Evolutionary conservation across 2,113 vertebrate species (phyloP), one percentile per base, ranked within the genome.

Genomic region (Neofelis nebulosa): DNA sequence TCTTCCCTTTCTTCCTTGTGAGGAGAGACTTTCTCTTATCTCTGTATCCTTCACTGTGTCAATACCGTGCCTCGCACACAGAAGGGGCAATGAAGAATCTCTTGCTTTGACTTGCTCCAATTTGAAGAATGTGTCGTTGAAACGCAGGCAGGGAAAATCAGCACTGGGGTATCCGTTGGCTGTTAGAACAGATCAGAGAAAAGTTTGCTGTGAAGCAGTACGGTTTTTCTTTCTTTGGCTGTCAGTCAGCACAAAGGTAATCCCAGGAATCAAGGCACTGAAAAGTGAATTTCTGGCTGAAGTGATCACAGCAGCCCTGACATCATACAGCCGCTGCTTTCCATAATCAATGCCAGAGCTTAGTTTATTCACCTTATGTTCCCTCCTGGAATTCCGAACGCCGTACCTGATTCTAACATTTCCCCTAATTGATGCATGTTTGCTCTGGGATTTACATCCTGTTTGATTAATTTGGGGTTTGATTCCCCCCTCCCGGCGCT

Each of bases 401-500:
- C 92, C 16, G 98, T 98, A 98, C 98, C 98, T 98, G 98, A 98
- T 52, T 84, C 95, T 97, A 98, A 97, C 98, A 91, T 98, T 98
- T 98, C 98, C 97, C 82, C 93, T 98, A 98, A 98, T 91, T 98
- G 98, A 98, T 98, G 98, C 96, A 97, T 89, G 94, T 97, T 98
- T 98, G 97, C 97, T 98, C 95, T 98, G 98, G 98, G 98, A 98
- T 98, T 98, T 98, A 95, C 83, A 96, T 89, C 97, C 98, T 98
- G 95, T 98, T 99, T 97, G 94, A 95, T 93, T 98, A 98, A 98
- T 98, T 98, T 99, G 71, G 93, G 98, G 98, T 98, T 98, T 98
- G 97, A 97, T 97, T 98, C 96, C 95, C 96, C 97, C 97, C 93
- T 98, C 97, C 97, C 69, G 38, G 80, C 96, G 97, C 98, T 98